These are phyloP conservation scores for Alsophila aescularia DNA, from an alignment of 2,888 invertebrate genomes.

Conservation along the genomic window DNA sequence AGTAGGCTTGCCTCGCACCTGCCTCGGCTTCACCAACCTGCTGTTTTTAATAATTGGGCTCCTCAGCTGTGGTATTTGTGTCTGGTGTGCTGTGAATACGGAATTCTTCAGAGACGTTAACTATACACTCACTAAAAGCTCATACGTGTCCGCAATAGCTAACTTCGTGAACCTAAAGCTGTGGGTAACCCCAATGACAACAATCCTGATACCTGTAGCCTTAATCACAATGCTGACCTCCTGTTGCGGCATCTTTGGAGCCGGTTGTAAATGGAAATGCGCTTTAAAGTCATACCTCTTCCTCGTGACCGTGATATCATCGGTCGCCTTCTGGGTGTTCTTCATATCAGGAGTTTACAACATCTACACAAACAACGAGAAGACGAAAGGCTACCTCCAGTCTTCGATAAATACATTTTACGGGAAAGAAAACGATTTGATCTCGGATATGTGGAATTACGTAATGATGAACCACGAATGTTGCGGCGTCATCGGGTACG, in stretches of 20 bases:
- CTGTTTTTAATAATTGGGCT: slow-evolving; percentile 62
- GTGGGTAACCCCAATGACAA: slow-evolving; percentile 65
- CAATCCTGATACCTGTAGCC: slow-evolving; percentile 62
- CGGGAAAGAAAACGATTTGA: slow-evolving; percentile 66
- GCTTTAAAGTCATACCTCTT: slow-evolving; percentile 72
- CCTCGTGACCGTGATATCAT: slow-evolving; percentile 57
- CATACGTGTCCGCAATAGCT: slow-evolving; percentile 57
- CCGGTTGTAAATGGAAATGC: slow-evolving; percentile 70
- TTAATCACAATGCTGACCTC: slow-evolving; percentile 64
- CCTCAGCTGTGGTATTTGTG: slow-evolving; percentile 56
- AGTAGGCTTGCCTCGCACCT: slow-evolving; percentile 68
- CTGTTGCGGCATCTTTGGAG: slow-evolving; percentile 72
- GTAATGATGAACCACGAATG: slow-evolving; percentile 71
- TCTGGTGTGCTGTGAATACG: slow-evolving; percentile 71
- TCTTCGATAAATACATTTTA: slow-evolving; percentile 56
- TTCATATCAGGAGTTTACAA: slow-evolving; percentile 69
- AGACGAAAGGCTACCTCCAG: slow-evolving; percentile 52
- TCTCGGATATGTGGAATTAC: slow-evolving; percentile 64
- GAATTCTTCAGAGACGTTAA: slow-evolving; percentile 73
- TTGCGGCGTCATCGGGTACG: slow-evolving; percentile 63
- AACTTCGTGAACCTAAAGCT: slow-evolving; percentile 66
- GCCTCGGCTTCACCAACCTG: slow-evolving; percentile 72
- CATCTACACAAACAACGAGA: slow-evolving; percentile 62
- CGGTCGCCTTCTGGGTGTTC: slow-evolving; percentile 63
- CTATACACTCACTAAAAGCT: slow-evolving; percentile 68